A percentile compares a stretch with the other conserved stretches of the same genome.
Evolutionary conservation across 1,140 invertebrate species (phyloP).

Genomic region (Dinoponera quadriceps): DNA sequence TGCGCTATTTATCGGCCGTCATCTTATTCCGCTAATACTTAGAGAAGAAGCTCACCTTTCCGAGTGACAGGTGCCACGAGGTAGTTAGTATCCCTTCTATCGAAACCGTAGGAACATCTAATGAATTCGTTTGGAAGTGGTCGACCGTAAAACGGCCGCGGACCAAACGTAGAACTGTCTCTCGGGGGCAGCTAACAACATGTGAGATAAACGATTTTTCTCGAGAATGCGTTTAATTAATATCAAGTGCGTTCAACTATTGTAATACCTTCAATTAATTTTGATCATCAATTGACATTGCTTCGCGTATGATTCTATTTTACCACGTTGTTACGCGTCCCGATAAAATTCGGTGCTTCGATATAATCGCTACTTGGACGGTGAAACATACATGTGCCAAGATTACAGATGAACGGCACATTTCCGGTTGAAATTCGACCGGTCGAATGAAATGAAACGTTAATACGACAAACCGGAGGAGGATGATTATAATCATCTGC

Average conservation of each 20-base stretch:
- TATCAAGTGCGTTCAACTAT: neutral
- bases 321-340: neutral
- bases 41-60: constrained; percentile 54
- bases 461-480: constrained; percentile 4
- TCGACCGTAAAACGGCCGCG: constrained; percentile 9
- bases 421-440: neutral
- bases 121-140: constrained; percentile 36
- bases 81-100: constrained; percentile 51
- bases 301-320: neutral
- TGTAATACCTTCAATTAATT: neutral
- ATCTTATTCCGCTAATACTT: constrained; percentile 69
- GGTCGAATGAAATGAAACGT: neutral
- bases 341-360: neutral
- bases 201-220: constrained; percentile 31
- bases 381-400: neutral
- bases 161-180: constrained; percentile 16
- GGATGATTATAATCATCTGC: constrained; percentile 4
- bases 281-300: neutral
- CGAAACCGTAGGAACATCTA: constrained; percentile 52
- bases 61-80: constrained; percentile 68
- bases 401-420: neutral
- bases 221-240: constrained; percentile 1
- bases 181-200: constrained; percentile 27
- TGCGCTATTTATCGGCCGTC: constrained; percentile 66
- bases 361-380: neutral